phyloP scores from a whole-genome alignment of 2,113 vertebrate species.

The Carettochelys insculpta region DNA sequence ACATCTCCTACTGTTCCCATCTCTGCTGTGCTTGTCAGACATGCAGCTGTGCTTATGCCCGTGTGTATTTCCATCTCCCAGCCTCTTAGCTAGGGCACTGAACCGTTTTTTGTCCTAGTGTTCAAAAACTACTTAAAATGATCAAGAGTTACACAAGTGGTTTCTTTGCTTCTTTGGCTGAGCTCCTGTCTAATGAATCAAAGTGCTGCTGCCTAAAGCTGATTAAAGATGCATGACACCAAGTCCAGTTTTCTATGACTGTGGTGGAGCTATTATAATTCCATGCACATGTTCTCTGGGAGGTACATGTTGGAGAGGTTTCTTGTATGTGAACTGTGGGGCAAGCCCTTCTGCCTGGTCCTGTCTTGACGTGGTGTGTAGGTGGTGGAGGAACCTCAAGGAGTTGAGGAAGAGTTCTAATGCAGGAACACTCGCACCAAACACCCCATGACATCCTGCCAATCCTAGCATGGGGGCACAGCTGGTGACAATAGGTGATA shows the following conservation, averaged over 20 bases:
- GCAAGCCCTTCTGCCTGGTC: neutral
- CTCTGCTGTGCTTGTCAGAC: neutral
- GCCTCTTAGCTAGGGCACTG: neutral
- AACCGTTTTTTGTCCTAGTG: neutral
- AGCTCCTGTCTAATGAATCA: conserved; percentile 13
- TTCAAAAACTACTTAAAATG: conserved; percentile 18
- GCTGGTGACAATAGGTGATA: neutral
- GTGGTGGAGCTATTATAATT: neutral
- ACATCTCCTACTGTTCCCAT: neutral
- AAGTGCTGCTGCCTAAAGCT: neutral
- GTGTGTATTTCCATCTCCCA: neutral
- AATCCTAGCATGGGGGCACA: neutral
- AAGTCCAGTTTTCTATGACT: neutral
- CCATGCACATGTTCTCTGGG: neutral
- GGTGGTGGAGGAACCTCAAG: neutral
- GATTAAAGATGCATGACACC: neutral
- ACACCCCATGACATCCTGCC: neutral
- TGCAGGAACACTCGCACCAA: neutral
- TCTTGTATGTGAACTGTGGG: neutral
- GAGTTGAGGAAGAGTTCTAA: neutral
- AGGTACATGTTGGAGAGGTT: neutral
- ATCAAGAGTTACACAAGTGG: neutral
- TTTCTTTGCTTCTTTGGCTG: conserved; percentile 13
- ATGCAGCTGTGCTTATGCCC: neutral
- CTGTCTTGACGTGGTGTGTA: neutral